A percentile compares a stretch with the other conserved stretches of the same genome.
Evolutionary conservation across 2,888 invertebrate genomes (phyloP).

Genomic region (Acanthosepion esculentum): DNA sequence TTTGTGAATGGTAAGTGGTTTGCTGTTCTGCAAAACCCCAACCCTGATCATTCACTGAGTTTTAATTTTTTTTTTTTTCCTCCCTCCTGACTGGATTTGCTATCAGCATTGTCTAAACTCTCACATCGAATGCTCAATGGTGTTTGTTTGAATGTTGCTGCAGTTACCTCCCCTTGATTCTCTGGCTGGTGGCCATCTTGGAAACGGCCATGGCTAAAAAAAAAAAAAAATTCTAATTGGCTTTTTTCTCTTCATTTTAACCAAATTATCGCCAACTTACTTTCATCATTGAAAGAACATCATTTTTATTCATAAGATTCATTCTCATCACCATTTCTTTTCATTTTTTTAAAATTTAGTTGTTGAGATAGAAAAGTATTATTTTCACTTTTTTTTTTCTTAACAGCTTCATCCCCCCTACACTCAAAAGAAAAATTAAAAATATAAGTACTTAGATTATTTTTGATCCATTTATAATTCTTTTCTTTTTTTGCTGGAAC

Average conservation of each 20-base stretch:
- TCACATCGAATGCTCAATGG: background rate
- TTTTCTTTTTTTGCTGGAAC: background rate
- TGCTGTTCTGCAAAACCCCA: background rate
- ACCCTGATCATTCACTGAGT: background rate
- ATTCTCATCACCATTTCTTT: background rate
- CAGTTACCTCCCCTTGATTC: background rate
- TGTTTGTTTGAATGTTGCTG: conserved; percentile 2
- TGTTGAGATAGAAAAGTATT: background rate
- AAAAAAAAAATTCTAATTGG: background rate
- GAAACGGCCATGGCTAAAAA: background rate
- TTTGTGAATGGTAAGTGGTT: conserved; percentile 38
- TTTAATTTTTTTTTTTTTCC: background rate
- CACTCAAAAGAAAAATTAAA: background rate
- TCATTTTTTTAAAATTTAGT: background rate
- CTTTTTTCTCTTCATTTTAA: background rate
- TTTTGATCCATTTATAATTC: background rate
- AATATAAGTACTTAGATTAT: background rate
- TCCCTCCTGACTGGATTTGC: background rate
- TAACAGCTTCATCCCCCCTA: background rate
- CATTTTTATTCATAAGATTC: background rate
- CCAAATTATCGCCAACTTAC: background rate
- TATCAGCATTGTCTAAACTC: background rate
- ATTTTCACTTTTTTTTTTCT: background rate
- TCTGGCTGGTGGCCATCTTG: background rate
- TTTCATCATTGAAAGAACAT: background rate